Base-by-base conservation (phyloP, 92 coral and sea anemone genomes). In the Isaurus tuberculatus region DNA sequence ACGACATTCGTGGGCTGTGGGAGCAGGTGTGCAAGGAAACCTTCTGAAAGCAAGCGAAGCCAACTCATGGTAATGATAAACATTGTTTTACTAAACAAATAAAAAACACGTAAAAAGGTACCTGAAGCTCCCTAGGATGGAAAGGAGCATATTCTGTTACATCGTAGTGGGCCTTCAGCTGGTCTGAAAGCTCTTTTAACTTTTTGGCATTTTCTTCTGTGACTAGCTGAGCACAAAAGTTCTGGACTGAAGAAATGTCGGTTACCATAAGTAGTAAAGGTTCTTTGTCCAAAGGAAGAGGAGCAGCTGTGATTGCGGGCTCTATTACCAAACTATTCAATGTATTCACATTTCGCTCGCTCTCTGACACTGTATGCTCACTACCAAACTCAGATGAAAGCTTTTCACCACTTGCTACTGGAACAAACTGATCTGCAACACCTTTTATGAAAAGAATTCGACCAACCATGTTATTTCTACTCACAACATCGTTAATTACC, bases 101-200 rank as follows among this genome's bases (percentile, higher is more conserved):
- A 40, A 40, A 40, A 40, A 2, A 40, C 46, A 40, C n/a, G 46
- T 40, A 7, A 7, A 40, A 40, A 40, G 46, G 46, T 33, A 85
- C 72, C 74, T 85, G 77, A 0, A 65, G 17, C 31, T 84, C 84
- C 17, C 65, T 31, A 20, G 89, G 79, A 46, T 85, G 73, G 32
- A 85, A 80, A 2, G 80, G 67, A 0, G 86, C 42, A 19, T 57
- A 36, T 17, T 80, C 34, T 13, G 83, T 29, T n/a, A 10, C 84
- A 43, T 51, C 69, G 23, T 85, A 89, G 67, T 89, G 77, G 19
- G 85, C 19, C 49, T 89, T 85, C 92, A 89, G 85, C 83, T 89
- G 84, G 26, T 71, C 79, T 27, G 86, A 86, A 71, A 92, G 86
- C 49, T 80, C 72, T 17, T 63, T 73, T 32, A 92, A 63, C 14